Evolutionary conservation across 2,113 vertebrate species (phyloP), one percentile per base, ranked within the genome.

Genomic region (Tachuris rubrigastra): DNA sequence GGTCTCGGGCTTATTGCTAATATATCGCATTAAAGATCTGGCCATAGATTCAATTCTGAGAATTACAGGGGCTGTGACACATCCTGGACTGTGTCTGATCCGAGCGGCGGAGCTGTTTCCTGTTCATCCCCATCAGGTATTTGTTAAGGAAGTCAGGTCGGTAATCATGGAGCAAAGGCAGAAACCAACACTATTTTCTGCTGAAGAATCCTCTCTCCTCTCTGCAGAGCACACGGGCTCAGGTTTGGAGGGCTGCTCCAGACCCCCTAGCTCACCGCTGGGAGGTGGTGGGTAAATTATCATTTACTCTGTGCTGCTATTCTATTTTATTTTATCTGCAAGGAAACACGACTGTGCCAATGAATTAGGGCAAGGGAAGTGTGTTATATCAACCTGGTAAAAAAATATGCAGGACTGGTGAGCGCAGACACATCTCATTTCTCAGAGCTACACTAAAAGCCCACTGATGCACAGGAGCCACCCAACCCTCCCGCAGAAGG

Each of bases 341-440:
- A 35, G 41, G 39, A 53, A 59, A 49, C 2, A 1, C 1, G 2
- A 52, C 4, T 10, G 8, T n/a, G 52, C 4, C 69, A 50, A 30
- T 14, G 6, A 56, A 44, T 42, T 55, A 73, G 27, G 16, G 35
- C 12, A 30, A 55, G 25, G 30, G 23, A 81, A 31, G 10, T 10
- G 13, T 18, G 19, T 60, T 52, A 6, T 5, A 71, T 12, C 35
- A 81, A 37, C 24, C 53, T 41, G 30, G 9, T 35, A 31, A 62
- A 67, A 92, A 44, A 5, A 12, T 7, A 53, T 1, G 0, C 27
- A 63, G 18, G 14, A 30, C 47, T 31, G 21, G 56, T 30, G 52
- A 42, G 52, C 65, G 58, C 58, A 65, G 75, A 31, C 62, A 37
- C 35, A 19, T 14, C 22, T 67, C 35, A 22, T 9, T 56, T 31